Percentiles rank a stretch among this genome's conserved stretches.
These are phyloP conservation scores for Sarcophaga variegata DNA, from an alignment of 2,888 invertebrate species.

Conservation along the genomic window DNA sequence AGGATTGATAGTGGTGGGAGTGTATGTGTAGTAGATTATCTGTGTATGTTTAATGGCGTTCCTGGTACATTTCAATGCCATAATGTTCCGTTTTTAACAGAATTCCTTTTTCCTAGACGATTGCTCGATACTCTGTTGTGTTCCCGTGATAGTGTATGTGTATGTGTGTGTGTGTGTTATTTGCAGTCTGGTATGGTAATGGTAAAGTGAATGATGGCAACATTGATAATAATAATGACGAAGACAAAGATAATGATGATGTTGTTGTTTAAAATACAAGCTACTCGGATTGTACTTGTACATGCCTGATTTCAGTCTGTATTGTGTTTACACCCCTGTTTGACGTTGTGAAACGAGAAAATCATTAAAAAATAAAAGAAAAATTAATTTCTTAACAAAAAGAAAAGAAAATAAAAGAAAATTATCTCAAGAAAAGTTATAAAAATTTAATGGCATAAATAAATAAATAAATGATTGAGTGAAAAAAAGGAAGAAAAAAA, in stretches of 20 bases:
- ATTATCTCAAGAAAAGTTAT: slow-evolving; percentile 11
- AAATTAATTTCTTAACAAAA: slow-evolving; percentile 32
- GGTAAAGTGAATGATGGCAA: slow-evolving; percentile 32
- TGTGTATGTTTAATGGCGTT: slow-evolving; percentile 3
- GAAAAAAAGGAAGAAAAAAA: slow-evolving; percentile 30
- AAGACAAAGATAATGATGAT: slow-evolving; percentile 34
- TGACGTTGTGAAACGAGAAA: slow-evolving; percentile 77
- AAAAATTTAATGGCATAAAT: slow-evolving; percentile 17
- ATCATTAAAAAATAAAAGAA: slow-evolving; percentile 39
- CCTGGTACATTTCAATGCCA: slow-evolving; percentile 54
- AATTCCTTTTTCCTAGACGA: not conserved
- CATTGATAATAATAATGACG: slow-evolving; percentile 46
- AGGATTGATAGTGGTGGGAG: not conserved
- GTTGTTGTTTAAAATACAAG: slow-evolving; percentile 54
- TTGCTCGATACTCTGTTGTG: not conserved
- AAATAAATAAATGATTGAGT: slow-evolving; percentile 30
- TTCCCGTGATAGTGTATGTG: not conserved
- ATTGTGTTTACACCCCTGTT: slow-evolving; percentile 80
- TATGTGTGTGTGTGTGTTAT: not conserved
- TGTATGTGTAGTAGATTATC: not conserved
- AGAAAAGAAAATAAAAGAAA: slow-evolving; percentile 43
- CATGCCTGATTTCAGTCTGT: slow-evolving; percentile 76
- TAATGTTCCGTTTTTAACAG: slow-evolving; percentile 39
- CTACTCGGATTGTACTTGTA: slow-evolving; percentile 67
- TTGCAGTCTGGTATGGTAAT: not conserved